phyloP scores from a whole-genome alignment of 2,113 vertebrate species.

The Elaphurus davidianus region DNA sequence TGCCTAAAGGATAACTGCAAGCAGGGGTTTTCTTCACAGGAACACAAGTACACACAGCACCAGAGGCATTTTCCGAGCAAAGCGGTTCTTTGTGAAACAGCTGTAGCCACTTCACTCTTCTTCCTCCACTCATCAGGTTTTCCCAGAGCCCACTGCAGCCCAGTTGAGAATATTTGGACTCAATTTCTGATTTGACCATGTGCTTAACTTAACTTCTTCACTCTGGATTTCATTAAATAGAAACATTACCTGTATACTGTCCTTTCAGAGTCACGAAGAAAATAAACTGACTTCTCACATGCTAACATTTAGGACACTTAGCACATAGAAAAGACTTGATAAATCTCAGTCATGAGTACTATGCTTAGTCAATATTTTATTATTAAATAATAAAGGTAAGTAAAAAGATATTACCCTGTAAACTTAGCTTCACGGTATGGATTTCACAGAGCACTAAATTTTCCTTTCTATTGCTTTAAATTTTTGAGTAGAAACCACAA shows the following conservation, averaged over 20 bases:
- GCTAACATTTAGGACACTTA: background rate
- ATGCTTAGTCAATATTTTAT: background rate
- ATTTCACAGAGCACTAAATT: background rate
- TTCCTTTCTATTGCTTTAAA: background rate
- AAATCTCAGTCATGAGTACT: background rate
- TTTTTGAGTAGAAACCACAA: background rate
- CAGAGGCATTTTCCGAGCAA: slow-evolving; percentile 72
- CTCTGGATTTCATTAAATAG: background rate
- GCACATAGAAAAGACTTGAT: background rate
- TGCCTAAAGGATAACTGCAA: slow-evolving; percentile 74
- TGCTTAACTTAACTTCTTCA: background rate
- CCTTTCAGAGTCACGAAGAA: background rate
- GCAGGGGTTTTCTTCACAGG: slow-evolving; percentile 61
- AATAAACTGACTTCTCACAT: background rate
- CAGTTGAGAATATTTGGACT: background rate
- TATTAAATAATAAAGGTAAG: background rate
- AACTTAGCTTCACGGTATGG: background rate
- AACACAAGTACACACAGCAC: slow-evolving; percentile 66
- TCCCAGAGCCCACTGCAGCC: slow-evolving; percentile 76
- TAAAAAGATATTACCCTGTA: background rate
- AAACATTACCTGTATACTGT: background rate
- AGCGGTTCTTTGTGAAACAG: slow-evolving; percentile 54
- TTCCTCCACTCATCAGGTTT: slow-evolving; percentile 85
- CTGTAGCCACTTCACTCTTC: slow-evolving; percentile 83
- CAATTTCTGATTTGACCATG: background rate